These are phyloP conservation scores for Thymelicus sylvestris DNA, from an alignment of 2,888 invertebrate species.

Conservation along the genomic window DNA sequence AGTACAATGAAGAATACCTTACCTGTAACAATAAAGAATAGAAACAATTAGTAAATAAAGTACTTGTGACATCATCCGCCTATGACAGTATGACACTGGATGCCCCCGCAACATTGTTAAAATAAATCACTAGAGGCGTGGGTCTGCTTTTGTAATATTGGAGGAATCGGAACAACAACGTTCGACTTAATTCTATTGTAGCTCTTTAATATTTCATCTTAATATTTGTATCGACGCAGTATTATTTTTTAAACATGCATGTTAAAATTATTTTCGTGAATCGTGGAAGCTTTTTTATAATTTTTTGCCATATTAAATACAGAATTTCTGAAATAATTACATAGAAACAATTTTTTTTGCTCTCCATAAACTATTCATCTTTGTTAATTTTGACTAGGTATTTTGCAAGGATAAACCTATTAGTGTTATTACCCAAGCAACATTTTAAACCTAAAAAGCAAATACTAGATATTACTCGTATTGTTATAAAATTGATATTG, in stretches of 20 bases:
- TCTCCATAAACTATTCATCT: too few species aligned
- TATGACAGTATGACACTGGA: conserved; percentile 63
- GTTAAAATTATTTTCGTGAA: background rate
- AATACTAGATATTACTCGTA: too few species aligned
- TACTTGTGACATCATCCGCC: conserved; percentile 66
- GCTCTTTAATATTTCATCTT: too few species aligned
- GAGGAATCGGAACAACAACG: conserved; percentile 22
- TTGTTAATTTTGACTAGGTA: too few species aligned
- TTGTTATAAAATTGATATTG: too few species aligned
- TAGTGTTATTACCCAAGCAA: too few species aligned
- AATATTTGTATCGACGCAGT: too few species aligned
- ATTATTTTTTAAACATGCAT: background rate
- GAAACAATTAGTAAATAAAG: conserved; percentile 71
- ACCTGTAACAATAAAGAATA: conserved; percentile 78
- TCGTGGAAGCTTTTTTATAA: background rate
- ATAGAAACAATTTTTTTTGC: too few species aligned
- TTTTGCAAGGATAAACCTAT: too few species aligned
- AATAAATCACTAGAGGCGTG: conserved; percentile 52
- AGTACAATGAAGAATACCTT: conserved; percentile 47
- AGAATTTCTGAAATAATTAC: too few species aligned
- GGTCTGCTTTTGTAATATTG: conserved; percentile 54
- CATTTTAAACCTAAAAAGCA: too few species aligned
- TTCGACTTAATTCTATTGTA: conserved; percentile 4
- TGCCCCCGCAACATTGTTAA: conserved; percentile 79
- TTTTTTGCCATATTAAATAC: too few species aligned